A percentile compares a stretch with the other conserved stretches of the same genome.
Evolutionary conservation across 2,113 vertebrate genomes (phyloP).

Genomic region (Corythoichthys haematopterus): DNA sequence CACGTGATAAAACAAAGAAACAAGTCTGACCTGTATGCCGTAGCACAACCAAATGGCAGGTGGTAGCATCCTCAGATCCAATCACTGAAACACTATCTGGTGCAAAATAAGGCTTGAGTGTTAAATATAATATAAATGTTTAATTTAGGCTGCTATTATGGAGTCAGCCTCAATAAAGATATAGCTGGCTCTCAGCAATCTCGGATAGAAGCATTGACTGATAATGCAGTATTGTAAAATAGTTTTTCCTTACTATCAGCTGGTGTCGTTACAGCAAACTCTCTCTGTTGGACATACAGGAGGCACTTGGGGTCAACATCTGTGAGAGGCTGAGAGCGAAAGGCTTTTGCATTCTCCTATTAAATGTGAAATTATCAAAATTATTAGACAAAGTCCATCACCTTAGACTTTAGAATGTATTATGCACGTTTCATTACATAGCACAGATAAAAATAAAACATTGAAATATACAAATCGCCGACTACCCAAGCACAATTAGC

Average conservation of each 20-base stretch:
- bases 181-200: neutral
- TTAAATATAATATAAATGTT: neutral
- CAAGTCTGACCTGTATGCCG: slow-evolving; percentile 85
- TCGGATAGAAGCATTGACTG: neutral
- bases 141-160: neutral
- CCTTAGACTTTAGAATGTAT: neutral
- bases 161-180: neutral
- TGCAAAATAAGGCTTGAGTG: slow-evolving; percentile 17
- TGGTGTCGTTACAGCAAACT: slow-evolving; percentile 90
- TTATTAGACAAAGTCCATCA: neutral
- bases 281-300: slow-evolving; percentile 90
- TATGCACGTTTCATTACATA: neutral
- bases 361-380: slow-evolving; percentile 25
- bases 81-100: slow-evolving; percentile 86
- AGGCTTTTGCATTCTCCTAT: slow-evolving; percentile 83
- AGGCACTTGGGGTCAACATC: slow-evolving; percentile 84
- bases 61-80: slow-evolving; percentile 94
- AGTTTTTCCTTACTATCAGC: slow-evolving; percentile 77
- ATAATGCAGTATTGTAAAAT: neutral
- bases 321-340: slow-evolving; percentile 76
- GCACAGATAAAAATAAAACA: no score
- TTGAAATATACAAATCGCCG: neutral
- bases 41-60: slow-evolving; percentile 91
- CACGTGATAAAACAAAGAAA: neutral
- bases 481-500: neutral